Conservation (phyloP, 1,140 invertebrate genomes). For the Elysia chlorotica region DNA sequence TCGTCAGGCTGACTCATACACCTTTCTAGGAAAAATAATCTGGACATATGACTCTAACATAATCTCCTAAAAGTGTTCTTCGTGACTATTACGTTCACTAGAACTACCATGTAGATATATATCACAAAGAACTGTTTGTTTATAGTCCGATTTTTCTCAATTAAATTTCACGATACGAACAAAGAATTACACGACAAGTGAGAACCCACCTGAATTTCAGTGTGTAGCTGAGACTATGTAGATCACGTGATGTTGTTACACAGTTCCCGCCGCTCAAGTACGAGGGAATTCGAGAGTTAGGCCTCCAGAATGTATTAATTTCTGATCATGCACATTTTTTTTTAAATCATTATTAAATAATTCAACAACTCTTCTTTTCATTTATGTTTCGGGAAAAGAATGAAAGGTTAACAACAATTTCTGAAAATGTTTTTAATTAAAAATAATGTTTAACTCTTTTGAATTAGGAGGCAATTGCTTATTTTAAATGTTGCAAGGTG, state of each 20-base stretch:
- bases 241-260: slow-evolving; percentile 27
- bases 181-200: slow-evolving; percentile 12
- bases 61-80: not conserved
- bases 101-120: not conserved
- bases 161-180: slow-evolving; percentile 4
- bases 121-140: not conserved
- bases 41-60: not conserved
- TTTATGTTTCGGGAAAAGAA: not conserved
- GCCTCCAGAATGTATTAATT: not conserved
- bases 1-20: not conserved
- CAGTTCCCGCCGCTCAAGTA: slow-evolving; percentile 7
- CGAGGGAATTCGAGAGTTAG: not conserved
- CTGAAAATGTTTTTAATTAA: not conserved
- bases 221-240: slow-evolving; percentile 16
- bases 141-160: not conserved
- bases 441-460: not conserved
- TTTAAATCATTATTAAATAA: not conserved
- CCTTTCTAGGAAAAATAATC: not conserved
- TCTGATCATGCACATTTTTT: not conserved
- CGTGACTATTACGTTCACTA: not conserved
- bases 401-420: not conserved
- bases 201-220: slow-evolving; percentile 18
- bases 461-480: too few species aligned
- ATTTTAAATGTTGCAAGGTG: too few species aligned
- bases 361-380: not conserved